Evolutionary conservation across 2,888 invertebrate species (phyloP).

Genomic region (Chaetogeoica ovagalla): DNA sequence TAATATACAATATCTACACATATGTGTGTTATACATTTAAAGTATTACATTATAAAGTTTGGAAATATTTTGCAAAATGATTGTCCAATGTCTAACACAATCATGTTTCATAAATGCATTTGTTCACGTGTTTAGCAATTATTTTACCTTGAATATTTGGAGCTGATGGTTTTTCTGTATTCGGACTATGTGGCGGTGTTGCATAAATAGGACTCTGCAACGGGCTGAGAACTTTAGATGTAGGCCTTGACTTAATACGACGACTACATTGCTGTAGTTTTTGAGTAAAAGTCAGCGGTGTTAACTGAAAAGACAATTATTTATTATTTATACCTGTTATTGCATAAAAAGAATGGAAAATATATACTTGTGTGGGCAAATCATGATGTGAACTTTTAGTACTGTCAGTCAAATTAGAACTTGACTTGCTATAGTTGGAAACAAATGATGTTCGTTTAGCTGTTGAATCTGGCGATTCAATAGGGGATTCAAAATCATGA

Average conservation of each 20-base stretch:
- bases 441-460: slow-evolving; percentile 58
- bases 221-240: slow-evolving; percentile 66
- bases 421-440: slow-evolving; percentile 77
- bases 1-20: too few species aligned
- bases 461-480: slow-evolving; percentile 59
- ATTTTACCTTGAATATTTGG: slow-evolving; percentile 39
- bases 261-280: slow-evolving; percentile 85
- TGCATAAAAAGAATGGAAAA: neutral
- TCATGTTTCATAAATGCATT: neutral
- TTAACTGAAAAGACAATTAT: slow-evolving; percentile 53
- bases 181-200: slow-evolving; percentile 77
- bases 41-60: too few species aligned
- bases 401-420: slow-evolving; percentile 75
- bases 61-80: too few species aligned
- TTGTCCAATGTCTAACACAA: too few species aligned
- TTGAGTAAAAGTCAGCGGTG: slow-evolving; percentile 82
- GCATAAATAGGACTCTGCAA: slow-evolving; percentile 73
- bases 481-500: slow-evolving; percentile 58
- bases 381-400: slow-evolving; percentile 65
- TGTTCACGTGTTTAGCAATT: neutral
- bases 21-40: too few species aligned
- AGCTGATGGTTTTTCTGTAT: slow-evolving; percentile 41
- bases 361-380: slow-evolving; percentile 57
- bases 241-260: slow-evolving; percentile 68
- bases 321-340: neutral